Base-by-base conservation (phyloP, 2,113 vertebrate species). In the Parus major region DNA sequence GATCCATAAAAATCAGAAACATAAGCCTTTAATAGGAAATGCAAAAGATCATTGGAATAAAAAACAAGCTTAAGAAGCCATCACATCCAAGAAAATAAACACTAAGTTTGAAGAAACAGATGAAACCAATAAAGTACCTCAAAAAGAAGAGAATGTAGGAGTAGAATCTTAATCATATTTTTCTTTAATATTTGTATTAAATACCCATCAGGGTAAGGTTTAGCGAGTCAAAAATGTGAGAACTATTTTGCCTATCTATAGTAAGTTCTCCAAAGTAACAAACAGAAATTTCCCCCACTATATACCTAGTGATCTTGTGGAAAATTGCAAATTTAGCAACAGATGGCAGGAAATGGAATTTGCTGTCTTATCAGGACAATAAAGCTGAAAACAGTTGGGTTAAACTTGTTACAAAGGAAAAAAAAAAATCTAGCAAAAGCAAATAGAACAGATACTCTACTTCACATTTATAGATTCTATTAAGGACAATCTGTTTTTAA, bases 281-380 rank as follows among this genome's bases (percentile, higher is more conserved):
- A 66, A 46, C 4, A 61, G 31, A 70, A 75, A 41, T 35, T 57
- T 9, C 24, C 4, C 3, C 15, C 12, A 36, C 10, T n/a, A 6
- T 10, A 36, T 17, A 71, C 22, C 53, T 15, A 76, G 28, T 29
- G 27, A 86, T 69, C 57, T 80, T 46, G 31, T 53, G 44, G 84
- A 82, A 95, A 87, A 72, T 35, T 65, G 36, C 42, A 89, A 71
- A 87, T 91, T 69, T 82, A 72, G 39, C 55, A 89, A 49, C 94
- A 95, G 94, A 95, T 82, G 73, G 84, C 55, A 69, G 81, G 70
- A 95, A 96, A 82, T 85, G 24, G 78, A 89, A 85, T 89, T 91
- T 85, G 27, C 66, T 76, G 10, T 85, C 63, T 94, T 91, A 68
- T 80, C 75, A 80, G 89, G 86, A 53, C 70, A 85, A 70, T 92